phyloP scores from a whole-genome alignment of 2,113 vertebrate species.

The Nothoprocta perdicaria region DNA sequence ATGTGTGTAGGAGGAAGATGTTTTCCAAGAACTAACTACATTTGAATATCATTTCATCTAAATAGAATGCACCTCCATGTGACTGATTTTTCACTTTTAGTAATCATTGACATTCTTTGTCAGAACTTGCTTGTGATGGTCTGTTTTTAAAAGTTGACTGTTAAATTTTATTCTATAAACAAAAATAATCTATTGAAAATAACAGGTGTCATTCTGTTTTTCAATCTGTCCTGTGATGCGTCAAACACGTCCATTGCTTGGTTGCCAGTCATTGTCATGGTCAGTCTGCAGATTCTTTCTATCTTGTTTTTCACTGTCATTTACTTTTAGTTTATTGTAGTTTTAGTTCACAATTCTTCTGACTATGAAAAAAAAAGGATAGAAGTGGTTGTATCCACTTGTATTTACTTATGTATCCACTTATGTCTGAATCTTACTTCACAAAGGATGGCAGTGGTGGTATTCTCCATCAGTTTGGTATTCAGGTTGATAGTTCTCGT shows the following conservation, averaged over 20 bases:
- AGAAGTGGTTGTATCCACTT: neutral
- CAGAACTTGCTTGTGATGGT: neutral
- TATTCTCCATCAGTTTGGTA: neutral
- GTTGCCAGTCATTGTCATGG: neutral
- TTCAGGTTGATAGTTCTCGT: neutral
- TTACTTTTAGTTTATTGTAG: neutral
- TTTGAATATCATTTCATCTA: constrained; percentile 34
- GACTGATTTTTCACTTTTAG: constrained; percentile 46
- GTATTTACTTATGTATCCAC: no score
- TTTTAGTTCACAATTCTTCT: neutral
- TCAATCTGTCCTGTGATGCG: neutral
- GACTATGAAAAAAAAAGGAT: neutral
- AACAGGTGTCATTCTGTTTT: neutral
- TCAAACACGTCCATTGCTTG: neutral
- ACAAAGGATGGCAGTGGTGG: neutral
- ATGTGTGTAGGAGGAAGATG: constrained; percentile 51
- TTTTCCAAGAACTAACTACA: constrained; percentile 58
- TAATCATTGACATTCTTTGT: neutral
- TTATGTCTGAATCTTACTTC: neutral
- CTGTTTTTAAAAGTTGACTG: neutral
- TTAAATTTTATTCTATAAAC: neutral
- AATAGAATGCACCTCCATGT: neutral
- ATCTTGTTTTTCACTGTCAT: neutral
- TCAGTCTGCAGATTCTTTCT: neutral
- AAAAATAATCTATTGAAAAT: neutral